Evolutionary conservation across 2,797 vertebrate species (phyloP).

Genomic region (Mus spretus): DNA sequence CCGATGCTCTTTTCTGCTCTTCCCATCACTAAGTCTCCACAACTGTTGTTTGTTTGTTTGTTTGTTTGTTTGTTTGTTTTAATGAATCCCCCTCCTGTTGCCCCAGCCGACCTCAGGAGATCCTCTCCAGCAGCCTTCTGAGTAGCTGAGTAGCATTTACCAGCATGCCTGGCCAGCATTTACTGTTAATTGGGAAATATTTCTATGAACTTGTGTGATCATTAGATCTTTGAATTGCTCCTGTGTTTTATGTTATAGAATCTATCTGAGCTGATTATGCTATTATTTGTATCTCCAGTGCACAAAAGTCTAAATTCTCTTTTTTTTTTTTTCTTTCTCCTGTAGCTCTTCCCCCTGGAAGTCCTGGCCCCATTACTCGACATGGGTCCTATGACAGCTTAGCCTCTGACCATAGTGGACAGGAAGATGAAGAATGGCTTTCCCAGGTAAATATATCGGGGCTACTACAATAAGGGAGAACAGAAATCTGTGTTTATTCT

Average conservation of each 20-base stretch:
- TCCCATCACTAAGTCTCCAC: not conserved
- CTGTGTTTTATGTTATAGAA: conserved; percentile 43
- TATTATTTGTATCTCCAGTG: not conserved
- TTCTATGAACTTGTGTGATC: conserved; percentile 23
- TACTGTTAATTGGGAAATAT: not conserved
- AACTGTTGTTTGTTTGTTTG: not conserved
- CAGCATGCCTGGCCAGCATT: not conserved
- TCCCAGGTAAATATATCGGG: conserved; percentile 93
- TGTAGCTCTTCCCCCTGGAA: conserved; percentile 94
- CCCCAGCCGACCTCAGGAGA: not conserved
- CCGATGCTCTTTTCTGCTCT: not conserved
- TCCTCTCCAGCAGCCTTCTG: not conserved
- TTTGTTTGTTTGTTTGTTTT: not conserved
- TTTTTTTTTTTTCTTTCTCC: not conserved
- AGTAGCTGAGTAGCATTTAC: not conserved
- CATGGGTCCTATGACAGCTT: conserved; percentile 97
- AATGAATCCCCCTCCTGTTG: not conserved
- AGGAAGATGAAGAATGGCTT: conserved; percentile 99
- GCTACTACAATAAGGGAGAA: conserved; percentile 33
- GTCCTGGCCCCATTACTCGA: conserved; percentile 95
- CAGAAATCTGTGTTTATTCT: conserved; percentile 1
- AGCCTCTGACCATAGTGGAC: conserved; percentile 96
- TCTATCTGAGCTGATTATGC: not conserved
- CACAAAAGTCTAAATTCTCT: conserved; percentile 18
- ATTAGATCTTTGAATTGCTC: conserved; percentile 24